These are phyloP conservation scores for Steinernema hermaphroditum DNA, from an alignment of 2,888 invertebrate species.

Conservation along the genomic window DNA sequence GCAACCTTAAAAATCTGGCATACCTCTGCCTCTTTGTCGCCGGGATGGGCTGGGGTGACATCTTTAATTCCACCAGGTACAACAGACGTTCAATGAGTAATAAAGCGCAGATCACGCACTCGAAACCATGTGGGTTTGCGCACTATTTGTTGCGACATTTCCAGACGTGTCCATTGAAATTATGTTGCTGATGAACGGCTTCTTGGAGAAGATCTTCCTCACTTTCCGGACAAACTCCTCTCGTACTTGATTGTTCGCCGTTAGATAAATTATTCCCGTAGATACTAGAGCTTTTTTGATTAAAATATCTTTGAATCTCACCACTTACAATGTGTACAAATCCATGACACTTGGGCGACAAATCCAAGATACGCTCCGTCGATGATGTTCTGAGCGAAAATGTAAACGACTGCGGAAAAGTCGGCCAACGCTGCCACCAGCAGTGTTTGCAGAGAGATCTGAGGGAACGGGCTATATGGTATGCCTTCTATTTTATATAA, in stretches of 20 bases:
- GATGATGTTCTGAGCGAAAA: neutral
- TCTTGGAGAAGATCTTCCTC: no score
- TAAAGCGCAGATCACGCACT: no score
- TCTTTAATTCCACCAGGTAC: no score
- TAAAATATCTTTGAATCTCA: no score
- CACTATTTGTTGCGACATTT: no score
- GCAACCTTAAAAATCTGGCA: no score
- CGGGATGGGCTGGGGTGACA: no score
- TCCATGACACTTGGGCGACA: neutral
- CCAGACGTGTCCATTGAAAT: no score
- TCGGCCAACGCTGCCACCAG: neutral
- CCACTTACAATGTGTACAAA: neutral
- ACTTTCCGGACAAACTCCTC: neutral
- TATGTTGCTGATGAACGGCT: no score
- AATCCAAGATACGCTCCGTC: neutral
- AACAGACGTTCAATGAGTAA: no score
- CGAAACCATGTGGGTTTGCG: no score
- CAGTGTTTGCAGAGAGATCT: constrained; percentile 3
- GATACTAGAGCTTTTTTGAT: neutral
- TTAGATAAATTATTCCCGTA: neutral
- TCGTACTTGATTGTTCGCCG: neutral
- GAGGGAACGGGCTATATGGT: neutral
- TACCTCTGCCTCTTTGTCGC: no score
- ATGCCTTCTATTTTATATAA: neutral
- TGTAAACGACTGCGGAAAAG: neutral